Percentiles rank a stretch among this genome's conserved stretches.
Evolutionary conservation across 2,888 invertebrate genomes (phyloP).

Genomic region (Nomada lathburiana): DNA sequence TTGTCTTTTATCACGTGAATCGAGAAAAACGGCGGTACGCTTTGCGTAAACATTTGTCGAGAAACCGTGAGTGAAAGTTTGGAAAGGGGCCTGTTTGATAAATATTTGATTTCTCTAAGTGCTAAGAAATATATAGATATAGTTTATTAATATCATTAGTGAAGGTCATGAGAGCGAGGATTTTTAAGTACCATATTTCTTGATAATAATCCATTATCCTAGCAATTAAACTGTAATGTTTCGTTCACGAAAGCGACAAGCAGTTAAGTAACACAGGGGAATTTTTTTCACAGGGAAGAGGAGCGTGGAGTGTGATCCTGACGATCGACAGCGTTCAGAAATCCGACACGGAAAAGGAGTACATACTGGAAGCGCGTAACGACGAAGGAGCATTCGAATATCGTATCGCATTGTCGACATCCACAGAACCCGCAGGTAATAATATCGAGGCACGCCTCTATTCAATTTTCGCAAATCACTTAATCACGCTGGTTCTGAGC

Average conservation of each 20-base stretch:
- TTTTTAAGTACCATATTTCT: too few species aligned
- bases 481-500: conserved; percentile 13
- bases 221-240: neutral
- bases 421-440: conserved; percentile 86
- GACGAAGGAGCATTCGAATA: conserved; percentile 89
- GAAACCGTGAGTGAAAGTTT: neutral
- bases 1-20: conserved; percentile 6
- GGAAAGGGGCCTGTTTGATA: neutral
- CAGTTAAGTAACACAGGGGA: neutral
- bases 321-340: conserved; percentile 89
- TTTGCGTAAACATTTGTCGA: neutral
- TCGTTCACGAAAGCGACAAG: neutral
- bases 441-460: neutral
- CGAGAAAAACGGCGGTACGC: neutral
- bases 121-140: too few species aligned
- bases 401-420: conserved; percentile 89
- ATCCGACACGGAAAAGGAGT: conserved; percentile 91
- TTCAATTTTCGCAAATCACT: conserved; percentile 22
- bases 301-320: conserved; percentile 89
- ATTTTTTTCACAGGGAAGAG: conserved; percentile 86
- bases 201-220: neutral
- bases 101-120: too few species aligned
- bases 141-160: too few species aligned
- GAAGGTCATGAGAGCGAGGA: too few species aligned
- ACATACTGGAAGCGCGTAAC: conserved; percentile 89